These are phyloP conservation scores for Petrocephalus microphthalmus DNA, from an alignment of 2,113 vertebrate species.

Conservation along the genomic window DNA sequence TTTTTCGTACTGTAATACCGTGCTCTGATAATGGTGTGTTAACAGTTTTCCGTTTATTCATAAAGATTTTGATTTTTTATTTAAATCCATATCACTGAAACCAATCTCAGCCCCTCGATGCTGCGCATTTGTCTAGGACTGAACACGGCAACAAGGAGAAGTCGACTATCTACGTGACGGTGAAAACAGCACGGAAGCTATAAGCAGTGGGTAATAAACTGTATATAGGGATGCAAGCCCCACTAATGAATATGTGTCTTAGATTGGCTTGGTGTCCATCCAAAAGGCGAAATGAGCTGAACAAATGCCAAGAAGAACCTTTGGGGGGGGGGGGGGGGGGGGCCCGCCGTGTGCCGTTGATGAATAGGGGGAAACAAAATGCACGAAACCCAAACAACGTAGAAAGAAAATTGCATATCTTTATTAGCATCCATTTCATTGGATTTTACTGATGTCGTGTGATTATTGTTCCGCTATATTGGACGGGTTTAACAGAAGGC, in stretches of 20 bases:
- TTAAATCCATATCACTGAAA: background rate
- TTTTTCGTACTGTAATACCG: background rate
- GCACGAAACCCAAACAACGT: background rate
- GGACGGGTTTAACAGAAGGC: background rate
- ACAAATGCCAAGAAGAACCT: background rate
- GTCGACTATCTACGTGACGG: background rate
- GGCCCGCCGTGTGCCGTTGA: too few relatives aligned
- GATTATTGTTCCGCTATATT: background rate
- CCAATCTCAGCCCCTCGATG: background rate
- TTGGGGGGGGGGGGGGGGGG: background rate
- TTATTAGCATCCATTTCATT: background rate
- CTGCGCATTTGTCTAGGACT: background rate
- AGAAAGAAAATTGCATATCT: background rate
- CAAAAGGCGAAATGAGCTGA: constrained; percentile 15
- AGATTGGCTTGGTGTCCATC: constrained; percentile 5
- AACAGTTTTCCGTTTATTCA: background rate
- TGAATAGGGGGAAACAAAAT: too few relatives aligned
- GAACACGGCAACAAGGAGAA: background rate
- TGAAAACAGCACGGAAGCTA: background rate
- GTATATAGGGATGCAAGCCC: background rate
- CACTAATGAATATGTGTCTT: constrained; percentile 16
- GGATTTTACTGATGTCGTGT: background rate
- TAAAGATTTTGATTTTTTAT: background rate
- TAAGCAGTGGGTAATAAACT: background rate
- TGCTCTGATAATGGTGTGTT: background rate